Evolutionary conservation across 1,140 invertebrate genomes (phyloP), one percentile per base, ranked within the genome.

Genomic region (Colletes latitarsis): DNA sequence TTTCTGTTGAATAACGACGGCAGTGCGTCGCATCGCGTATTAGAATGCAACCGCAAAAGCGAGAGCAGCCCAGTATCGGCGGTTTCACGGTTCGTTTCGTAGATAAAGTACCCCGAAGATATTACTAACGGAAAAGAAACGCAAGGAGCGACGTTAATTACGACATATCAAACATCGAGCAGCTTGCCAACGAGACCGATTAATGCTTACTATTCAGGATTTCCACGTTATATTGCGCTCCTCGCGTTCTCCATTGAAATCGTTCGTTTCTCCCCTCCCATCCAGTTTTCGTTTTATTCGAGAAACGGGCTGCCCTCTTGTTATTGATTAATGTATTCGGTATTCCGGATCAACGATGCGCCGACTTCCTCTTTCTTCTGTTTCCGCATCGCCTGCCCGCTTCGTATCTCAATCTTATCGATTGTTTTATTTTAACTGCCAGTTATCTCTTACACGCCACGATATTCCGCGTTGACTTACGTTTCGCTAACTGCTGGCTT

Each of bases 261-360:
- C 30, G 57, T 58, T 85, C 84, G 52, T 30, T 80, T 73, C 46
- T 66, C 74, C 60, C 6, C 43, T 30, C 30, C 30, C 30, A 30
- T 30, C 43, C 58, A 41, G 6, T 77, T 77, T 55, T 21, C 53
- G 63, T 82, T 85, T 78, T 82, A 85, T 69, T 77, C 72, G 70
- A 78, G 82, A 72, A 81, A 30, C 78, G 82, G 75, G 17, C 70
- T 62, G 66, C 62, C 53, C 55, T 78, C 70, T 82, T 81, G 63
- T 85, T 86, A 85, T 85, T 86, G 84, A 86, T 86, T 85, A 86
- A 86, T 78, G 83, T 82, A 85, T 86, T 85, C 79, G 83, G 84
- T 85, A 86, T 85, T 86, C 79, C 75, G 79, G 84, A 85, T 86
- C 79, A 81, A 84, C 84, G 78, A 71, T 81, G 82, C 84, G 82